phyloP scores from a whole-genome alignment of 2,113 vertebrate genomes.

The Dipodomys spectabilis region DNA sequence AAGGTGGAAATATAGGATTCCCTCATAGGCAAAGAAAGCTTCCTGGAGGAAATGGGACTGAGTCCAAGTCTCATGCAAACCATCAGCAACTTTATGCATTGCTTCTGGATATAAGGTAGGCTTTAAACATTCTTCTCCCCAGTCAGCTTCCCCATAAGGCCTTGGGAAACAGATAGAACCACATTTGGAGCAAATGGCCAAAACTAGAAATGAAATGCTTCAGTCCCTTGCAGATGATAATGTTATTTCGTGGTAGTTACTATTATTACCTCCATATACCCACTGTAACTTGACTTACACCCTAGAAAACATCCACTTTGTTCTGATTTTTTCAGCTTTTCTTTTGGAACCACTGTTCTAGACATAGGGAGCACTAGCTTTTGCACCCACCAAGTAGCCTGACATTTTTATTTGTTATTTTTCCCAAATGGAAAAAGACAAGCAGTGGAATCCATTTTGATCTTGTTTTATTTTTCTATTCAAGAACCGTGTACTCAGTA shows the following conservation, averaged over 20 bases:
- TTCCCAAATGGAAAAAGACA: neutral
- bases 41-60: conserved; percentile 20
- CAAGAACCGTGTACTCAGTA: neutral
- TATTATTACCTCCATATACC: neutral
- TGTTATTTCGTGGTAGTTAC: neutral
- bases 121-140: neutral
- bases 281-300: neutral
- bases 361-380: neutral
- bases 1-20: conserved; percentile 49
- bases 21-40: neutral
- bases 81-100: neutral
- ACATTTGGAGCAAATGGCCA: neutral
- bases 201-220: neutral
- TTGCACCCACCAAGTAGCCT: neutral
- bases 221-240: neutral
- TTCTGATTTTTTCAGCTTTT: neutral
- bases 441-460: neutral
- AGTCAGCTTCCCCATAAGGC: neutral
- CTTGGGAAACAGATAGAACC: neutral
- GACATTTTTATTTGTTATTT: neutral
- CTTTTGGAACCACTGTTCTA: neutral
- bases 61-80: conserved; percentile 56
- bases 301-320: neutral
- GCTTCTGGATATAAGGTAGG: neutral
- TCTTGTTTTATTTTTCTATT: neutral